Evolutionary conservation across 2,888 invertebrate genomes (phyloP), one percentile per base, ranked within the genome.

Genomic region (Quadroppia sp.): DNA sequence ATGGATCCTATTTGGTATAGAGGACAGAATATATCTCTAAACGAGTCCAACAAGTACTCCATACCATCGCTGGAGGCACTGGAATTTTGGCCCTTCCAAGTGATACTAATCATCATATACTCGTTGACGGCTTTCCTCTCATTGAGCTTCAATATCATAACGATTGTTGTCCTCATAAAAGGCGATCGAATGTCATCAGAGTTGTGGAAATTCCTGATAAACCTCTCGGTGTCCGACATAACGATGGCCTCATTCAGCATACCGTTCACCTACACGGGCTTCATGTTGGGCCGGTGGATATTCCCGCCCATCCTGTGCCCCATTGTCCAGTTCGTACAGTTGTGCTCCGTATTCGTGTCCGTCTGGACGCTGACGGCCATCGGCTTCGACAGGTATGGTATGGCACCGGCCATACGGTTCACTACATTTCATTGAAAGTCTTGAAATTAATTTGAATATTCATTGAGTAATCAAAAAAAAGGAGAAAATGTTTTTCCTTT

Each of bases 201-300:
- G 79, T 79, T 3, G 15, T 71, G 74, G 53, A 74, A 71, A 30
- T 93, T 94, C 82, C 91, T 94, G 80, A 89, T 90, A 81, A 85
- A 85, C 79, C 84, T 94, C 77, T 93, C 94, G 0, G 85, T 92
- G 48, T 91, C 94, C 59, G 94, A 95, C 81, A 89, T 94, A 76
- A 83, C 94, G 73, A 92, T 94, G 89, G 90, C 92, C 0, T 80
- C 92, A 32, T 89, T 94, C 80, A 94, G 94, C 83, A 89, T 94
- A 77, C 94, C 94, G 2, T 94, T 94, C 80, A 90, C 92, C 1
- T 92, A 74, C 32, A 74, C 74, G 9, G 40, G 48, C 23, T 74
- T 72, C 30, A 74, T 74, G 74, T 45, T 72, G 15, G 78, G 79
- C 15, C 79, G 80, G 45, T 85, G 85, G 85, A 80, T 84, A 45